These are phyloP conservation scores for Phyllotreta striolata DNA, from an alignment of 2,888 invertebrate species.

Conservation along the genomic window DNA sequence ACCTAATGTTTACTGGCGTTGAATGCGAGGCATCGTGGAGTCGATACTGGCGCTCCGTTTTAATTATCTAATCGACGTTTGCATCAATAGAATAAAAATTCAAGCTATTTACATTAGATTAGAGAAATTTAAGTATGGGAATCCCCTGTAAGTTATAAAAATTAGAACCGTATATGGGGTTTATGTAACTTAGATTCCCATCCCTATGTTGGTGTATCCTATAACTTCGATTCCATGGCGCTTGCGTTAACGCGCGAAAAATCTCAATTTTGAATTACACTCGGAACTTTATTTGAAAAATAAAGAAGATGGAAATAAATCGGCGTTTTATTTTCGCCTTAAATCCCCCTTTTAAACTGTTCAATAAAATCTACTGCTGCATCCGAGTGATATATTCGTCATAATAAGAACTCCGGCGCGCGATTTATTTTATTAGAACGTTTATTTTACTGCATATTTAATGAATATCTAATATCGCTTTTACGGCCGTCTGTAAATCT, in stretches of 20 bases:
- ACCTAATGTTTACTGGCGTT: slow-evolving; percentile 34
- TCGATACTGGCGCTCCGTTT: neutral
- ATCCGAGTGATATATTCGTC: too few relatives aligned
- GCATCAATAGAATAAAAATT: too few relatives aligned
- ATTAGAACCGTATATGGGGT: slow-evolving; percentile 1
- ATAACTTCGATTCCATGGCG: slow-evolving; percentile 23
- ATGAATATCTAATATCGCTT: too few relatives aligned
- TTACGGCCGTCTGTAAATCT: too few relatives aligned
- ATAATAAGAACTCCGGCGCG: too few relatives aligned
- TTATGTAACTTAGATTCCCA: too few relatives aligned
- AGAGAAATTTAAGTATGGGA: too few relatives aligned
- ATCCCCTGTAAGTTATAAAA: neutral
- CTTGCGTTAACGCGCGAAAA: slow-evolving; percentile 31
- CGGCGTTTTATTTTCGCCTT: neutral
- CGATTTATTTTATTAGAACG: too few relatives aligned
- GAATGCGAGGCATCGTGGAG: slow-evolving; percentile 31
- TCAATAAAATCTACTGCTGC: neutral
- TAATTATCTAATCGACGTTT: neutral
- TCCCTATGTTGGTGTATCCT: too few relatives aligned
- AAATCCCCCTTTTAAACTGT: neutral
- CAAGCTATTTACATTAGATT: too few relatives aligned
- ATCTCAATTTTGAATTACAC: slow-evolving; percentile 52
- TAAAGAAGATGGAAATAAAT: slow-evolving; percentile 40
- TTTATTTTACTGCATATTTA: too few relatives aligned
- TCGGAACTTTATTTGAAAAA: slow-evolving; percentile 59